Evolutionary conservation across 2,888 invertebrate species (phyloP).

Genomic region (Electrophaes corylata): DNA sequence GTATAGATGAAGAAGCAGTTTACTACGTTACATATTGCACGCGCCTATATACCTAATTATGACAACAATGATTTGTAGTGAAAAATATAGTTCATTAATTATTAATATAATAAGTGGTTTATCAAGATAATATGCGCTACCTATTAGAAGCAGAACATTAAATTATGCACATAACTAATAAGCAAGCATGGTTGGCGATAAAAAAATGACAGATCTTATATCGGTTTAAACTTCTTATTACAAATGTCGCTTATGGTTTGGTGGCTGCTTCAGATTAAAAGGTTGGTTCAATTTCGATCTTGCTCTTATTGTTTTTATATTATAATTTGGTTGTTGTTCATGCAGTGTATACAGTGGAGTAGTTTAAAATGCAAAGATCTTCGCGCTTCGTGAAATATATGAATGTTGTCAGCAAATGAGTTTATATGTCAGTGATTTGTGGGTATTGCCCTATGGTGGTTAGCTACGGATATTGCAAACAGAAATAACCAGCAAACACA

Average conservation of each 20-base stretch:
- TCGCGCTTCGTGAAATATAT: background rate
- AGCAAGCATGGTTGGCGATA: background rate
- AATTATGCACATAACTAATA: background rate
- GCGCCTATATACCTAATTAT: background rate
- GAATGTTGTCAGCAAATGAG: conserved; percentile 15
- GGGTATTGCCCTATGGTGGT: conserved; percentile 19
- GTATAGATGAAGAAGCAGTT: background rate
- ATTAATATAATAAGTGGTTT: background rate
- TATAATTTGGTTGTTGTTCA: background rate
- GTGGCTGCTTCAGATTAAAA: background rate
- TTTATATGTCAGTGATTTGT: conserved; percentile 18
- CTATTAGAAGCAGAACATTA: background rate
- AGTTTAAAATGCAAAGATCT: background rate
- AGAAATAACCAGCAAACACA: conserved; percentile 24
- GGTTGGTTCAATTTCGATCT: background rate
- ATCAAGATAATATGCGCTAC: background rate
- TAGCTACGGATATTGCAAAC: conserved; percentile 21
- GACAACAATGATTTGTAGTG: background rate
- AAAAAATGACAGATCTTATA: background rate
- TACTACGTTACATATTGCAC: background rate
- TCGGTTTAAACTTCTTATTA: background rate
- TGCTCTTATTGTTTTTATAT: background rate
- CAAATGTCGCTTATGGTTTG: background rate
- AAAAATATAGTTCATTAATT: background rate
- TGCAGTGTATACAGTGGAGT: background rate